Evolutionary conservation across 2,113 vertebrate species (phyloP).

Genomic region (Sorex fumeus): DNA sequence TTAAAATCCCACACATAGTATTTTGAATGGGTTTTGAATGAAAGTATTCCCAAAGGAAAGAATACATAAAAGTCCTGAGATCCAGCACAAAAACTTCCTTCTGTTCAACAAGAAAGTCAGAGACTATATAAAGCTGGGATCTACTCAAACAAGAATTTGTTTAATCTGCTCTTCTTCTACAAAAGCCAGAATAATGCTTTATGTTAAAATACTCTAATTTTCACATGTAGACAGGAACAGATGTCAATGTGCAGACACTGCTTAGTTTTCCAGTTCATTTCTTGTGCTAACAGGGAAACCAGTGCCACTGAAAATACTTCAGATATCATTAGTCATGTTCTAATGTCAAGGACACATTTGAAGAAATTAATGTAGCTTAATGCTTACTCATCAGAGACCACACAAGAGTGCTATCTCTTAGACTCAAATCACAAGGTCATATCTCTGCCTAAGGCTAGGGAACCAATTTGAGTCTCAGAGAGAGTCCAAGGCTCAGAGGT

Average conservation of each 20-base stretch:
- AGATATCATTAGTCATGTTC: slow-evolving; percentile 57
- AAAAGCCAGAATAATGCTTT: slow-evolving; percentile 54
- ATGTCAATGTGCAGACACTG: slow-evolving; percentile 13
- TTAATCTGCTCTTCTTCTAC: slow-evolving; percentile 25
- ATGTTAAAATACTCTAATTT: slow-evolving; percentile 21
- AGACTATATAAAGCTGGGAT: slow-evolving; percentile 43
- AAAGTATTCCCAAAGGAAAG: slow-evolving; percentile 45
- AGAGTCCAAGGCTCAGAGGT: slow-evolving; percentile 2
- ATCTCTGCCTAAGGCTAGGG: slow-evolving; percentile 9
- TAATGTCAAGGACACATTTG: slow-evolving; percentile 62
- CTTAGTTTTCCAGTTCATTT: slow-evolving; percentile 57
- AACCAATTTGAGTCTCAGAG: slow-evolving; percentile 32
- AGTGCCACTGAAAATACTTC: slow-evolving; percentile 47
- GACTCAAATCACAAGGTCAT: background rate
- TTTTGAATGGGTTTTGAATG: background rate
- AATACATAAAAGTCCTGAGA: slow-evolving; percentile 38
- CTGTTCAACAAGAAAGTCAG: slow-evolving; percentile 61
- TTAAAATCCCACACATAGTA: background rate
- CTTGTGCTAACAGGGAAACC: slow-evolving; percentile 39
- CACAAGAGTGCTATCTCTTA: slow-evolving; percentile 47
- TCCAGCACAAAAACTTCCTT: slow-evolving; percentile 41
- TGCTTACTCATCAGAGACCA: slow-evolving; percentile 34
- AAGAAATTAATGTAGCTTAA: slow-evolving; percentile 57
- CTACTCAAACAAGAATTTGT: slow-evolving; percentile 31
- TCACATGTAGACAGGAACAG: slow-evolving; percentile 45